Evolutionary conservation across 2,888 invertebrate genomes (phyloP).

Genomic region (Melinaea menophilus): DNA sequence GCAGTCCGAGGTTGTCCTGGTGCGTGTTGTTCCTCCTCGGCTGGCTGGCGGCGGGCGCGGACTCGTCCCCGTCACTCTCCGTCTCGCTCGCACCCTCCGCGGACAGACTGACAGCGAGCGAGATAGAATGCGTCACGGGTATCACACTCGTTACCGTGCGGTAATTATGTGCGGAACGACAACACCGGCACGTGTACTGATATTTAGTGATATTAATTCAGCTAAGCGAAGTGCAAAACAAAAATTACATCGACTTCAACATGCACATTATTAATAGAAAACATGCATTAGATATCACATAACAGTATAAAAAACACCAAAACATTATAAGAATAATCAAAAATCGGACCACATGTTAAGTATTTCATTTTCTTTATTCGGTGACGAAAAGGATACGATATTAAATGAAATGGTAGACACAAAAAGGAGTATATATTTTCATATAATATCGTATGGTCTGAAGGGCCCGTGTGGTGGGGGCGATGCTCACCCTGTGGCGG

Average conservation of each 20-base stretch:
- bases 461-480: too few species aligned
- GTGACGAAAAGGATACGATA: too few species aligned
- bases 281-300: conserved; percentile 10
- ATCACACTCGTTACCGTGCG: too few species aligned
- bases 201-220: conserved; percentile 33
- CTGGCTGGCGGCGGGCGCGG: conserved; percentile 59
- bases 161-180: conserved; percentile 9
- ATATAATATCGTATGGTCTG: too few species aligned
- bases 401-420: too few species aligned
- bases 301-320: conserved; percentile 19
- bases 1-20: conserved; percentile 60
- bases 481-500: conserved; percentile 53
- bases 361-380: too few species aligned
- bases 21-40: conserved; percentile 61
- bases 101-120: conserved; percentile 69
- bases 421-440: too few species aligned
- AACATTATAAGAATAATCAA: not conserved
- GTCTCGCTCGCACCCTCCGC: conserved; percentile 81
- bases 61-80: conserved; percentile 85
- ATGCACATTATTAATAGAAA: conserved; percentile 41
- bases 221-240: conserved; percentile 65
- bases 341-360: not conserved
- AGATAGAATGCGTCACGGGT: conserved; percentile 40
- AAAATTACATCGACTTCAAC: conserved; percentile 41
- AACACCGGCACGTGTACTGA: conserved; percentile 4